Conservation (phyloP, 1,140 invertebrate genomes). For the Diuraphis noxia region DNA sequence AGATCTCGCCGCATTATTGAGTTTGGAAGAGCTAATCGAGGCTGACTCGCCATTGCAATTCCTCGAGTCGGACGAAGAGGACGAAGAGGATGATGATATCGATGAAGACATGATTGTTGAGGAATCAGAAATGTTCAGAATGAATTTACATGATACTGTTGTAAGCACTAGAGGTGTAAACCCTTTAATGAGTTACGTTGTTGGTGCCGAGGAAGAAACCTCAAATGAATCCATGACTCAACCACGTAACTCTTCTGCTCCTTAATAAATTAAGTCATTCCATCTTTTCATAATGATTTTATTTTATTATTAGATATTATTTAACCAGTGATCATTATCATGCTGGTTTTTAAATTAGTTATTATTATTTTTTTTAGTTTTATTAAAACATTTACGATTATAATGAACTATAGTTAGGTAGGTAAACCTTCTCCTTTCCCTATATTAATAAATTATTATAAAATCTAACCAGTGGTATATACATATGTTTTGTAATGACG, state of each 20-base stretch:
- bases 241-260: not conserved
- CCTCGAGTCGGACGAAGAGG: no score
- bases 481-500: no score
- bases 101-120: not conserved
- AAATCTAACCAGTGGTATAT: not conserved
- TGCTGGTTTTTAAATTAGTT: not conserved
- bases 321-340: not conserved
- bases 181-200: not conserved
- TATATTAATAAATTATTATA: no score
- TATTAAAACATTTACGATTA: not conserved
- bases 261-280: not conserved
- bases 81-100: not conserved
- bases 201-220: not conserved
- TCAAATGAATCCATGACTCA: not conserved
- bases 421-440: no score
- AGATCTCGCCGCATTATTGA: not conserved
- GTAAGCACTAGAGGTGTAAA: not conserved
- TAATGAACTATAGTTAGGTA: not conserved
- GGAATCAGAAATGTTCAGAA: not conserved
- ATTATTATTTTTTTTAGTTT: not conserved
- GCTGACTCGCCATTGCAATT: not conserved
- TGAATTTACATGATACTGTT: not conserved
- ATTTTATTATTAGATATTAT: not conserved
- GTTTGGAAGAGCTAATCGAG: not conserved
- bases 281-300: not conserved